phyloP scores from a whole-genome alignment of 2,888 invertebrate genomes.

The Lissocephala sabroskyi region DNA sequence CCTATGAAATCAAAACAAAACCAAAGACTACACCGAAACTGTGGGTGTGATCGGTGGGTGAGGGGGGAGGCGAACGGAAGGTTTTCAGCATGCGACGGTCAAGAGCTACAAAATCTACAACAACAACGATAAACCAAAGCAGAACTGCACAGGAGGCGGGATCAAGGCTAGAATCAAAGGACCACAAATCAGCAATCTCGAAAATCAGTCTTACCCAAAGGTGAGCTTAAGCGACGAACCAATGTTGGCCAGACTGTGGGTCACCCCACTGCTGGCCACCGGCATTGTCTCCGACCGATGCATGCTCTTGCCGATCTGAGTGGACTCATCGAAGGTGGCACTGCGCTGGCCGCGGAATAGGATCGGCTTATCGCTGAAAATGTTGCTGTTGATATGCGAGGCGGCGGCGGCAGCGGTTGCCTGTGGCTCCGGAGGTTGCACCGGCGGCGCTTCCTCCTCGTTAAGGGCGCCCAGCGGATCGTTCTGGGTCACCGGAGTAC shows the following conservation, averaged over 20 bases:
- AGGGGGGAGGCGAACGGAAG: no score
- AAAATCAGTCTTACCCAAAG: constrained; percentile 91
- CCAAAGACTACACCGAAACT: no score
- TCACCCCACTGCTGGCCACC: constrained; percentile 76
- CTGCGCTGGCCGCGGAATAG: constrained; percentile 77
- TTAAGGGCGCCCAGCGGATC: constrained; percentile 91
- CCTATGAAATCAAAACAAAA: no score
- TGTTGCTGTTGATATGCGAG: constrained; percentile 57
- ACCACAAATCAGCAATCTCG: no score
- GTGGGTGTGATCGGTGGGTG: no score
- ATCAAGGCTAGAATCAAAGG: no score
- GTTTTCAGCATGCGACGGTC: no score
- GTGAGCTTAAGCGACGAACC: constrained; percentile 88
- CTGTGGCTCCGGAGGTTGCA: constrained; percentile 32
- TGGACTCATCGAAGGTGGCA: constrained; percentile 76
- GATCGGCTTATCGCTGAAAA: constrained; percentile 79
- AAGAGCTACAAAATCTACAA: no score
- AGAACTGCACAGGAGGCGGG: no score
- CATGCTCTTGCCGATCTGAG: constrained; percentile 73
- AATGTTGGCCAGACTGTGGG: constrained; percentile 84
- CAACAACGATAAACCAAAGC: no score
- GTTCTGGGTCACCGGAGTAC: constrained; percentile 91
- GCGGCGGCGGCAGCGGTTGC: constrained; percentile 23
- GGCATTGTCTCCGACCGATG: constrained; percentile 85
- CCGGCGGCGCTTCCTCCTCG: constrained; percentile 60